Percentiles rank a stretch among this genome's conserved stretches.
Evolutionary conservation across 2,113 vertebrate genomes (phyloP).

Genomic region (Alethe diademata): DNA sequence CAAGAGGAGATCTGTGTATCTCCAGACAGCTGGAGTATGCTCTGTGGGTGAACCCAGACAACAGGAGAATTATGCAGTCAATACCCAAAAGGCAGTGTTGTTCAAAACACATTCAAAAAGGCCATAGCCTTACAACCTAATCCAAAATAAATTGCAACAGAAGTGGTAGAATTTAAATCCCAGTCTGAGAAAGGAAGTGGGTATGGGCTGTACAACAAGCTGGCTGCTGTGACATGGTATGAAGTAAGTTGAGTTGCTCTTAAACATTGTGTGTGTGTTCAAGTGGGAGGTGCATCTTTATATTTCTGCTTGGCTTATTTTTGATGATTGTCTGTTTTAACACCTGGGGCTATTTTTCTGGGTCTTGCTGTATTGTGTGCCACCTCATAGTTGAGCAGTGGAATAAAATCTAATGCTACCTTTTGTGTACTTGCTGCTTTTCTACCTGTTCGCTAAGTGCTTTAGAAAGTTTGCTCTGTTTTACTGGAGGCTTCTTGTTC

Average conservation of each 20-base stretch:
- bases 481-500: constrained; percentile 33
- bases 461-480: not conserved
- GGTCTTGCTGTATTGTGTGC: not conserved
- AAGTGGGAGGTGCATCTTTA: not conserved
- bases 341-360: not conserved
- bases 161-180: not conserved
- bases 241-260: not conserved
- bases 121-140: not conserved
- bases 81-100: not conserved
- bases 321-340: not conserved
- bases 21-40: not conserved
- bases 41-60: not conserved
- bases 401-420: not conserved
- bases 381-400: not conserved
- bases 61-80: not conserved
- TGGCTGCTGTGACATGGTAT: not conserved
- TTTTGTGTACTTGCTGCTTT: not conserved
- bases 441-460: not conserved
- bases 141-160: not conserved
- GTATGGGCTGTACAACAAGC: not conserved
- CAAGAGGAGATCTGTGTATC: not conserved
- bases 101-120: not conserved
- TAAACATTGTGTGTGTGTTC: not conserved
- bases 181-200: not conserved
- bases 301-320: not conserved